phyloP scores from a whole-genome alignment of 2,888 invertebrate genomes.

The Pteria penguin region DNA sequence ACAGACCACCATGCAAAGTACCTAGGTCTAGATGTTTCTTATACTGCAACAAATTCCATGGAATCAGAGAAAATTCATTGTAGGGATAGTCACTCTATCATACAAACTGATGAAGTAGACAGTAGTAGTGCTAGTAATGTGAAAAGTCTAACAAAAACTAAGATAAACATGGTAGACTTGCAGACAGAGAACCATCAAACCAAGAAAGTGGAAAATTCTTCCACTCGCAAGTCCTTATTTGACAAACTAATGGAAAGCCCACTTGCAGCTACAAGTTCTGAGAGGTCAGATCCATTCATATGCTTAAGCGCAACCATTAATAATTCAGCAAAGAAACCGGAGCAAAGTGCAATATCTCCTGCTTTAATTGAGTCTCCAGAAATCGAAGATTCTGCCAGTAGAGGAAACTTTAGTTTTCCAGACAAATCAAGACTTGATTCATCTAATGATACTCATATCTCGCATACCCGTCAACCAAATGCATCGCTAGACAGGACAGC shows the following conservation, averaged over 20 bases:
- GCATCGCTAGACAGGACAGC: not conserved
- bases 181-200: not conserved
- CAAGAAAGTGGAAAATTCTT: not conserved
- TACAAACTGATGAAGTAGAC: not conserved
- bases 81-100: not conserved
- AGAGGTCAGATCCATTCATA: constrained; percentile 1
- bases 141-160: not conserved
- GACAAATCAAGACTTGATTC: constrained; percentile 6
- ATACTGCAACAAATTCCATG: not conserved
- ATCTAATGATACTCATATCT: not conserved
- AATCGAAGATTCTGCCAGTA: not conserved
- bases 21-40: not conserved
- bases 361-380: not conserved
- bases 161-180: not conserved
- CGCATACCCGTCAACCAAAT: not conserved
- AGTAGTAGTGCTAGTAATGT: not conserved
- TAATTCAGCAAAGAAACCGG: not conserved
- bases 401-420: not conserved
- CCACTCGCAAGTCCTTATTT: not conserved
- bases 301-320: not conserved
- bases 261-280: not conserved
- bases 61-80: no score
- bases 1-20: not conserved
- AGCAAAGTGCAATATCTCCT: not conserved
- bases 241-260: not conserved